These are phyloP conservation scores for Cavia porcellus DNA, from an alignment of 2,113 vertebrate species.

Conservation along the genomic window DNA sequence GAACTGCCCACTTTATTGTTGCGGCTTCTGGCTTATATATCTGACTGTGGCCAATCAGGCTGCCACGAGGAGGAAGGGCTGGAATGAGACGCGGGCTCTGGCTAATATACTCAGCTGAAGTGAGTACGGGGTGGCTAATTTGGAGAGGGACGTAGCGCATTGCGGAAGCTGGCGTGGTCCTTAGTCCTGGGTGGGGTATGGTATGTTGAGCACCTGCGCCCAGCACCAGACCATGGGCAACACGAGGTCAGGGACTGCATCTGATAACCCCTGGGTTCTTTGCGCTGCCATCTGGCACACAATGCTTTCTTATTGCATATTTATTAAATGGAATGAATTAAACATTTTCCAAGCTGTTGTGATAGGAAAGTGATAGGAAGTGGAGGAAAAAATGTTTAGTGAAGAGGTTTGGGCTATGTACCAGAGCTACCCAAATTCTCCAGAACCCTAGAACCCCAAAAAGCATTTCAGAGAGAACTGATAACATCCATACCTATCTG, in stretches of 20 bases:
- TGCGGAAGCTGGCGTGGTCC: too few relatives aligned
- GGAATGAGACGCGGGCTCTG: too few relatives aligned
- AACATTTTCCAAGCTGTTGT: not conserved
- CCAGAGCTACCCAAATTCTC: not conserved
- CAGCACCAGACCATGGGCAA: not conserved
- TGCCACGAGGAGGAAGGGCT: too few relatives aligned
- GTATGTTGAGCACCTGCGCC: too few relatives aligned
- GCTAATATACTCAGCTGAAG: too few relatives aligned
- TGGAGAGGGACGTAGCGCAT: too few relatives aligned
- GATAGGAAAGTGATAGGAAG: not conserved
- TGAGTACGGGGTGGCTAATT: too few relatives aligned
- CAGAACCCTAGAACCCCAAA: not conserved
- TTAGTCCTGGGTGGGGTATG: too few relatives aligned
- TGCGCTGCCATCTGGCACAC: not conserved
- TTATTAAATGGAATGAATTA: slow-evolving; percentile 2
- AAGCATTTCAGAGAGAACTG: not conserved
- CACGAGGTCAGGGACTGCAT: not conserved
- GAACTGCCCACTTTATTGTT: too few relatives aligned
- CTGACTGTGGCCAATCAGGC: too few relatives aligned
- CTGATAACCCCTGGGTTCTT: not conserved
- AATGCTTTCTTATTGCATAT: not conserved
- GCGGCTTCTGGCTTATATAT: too few relatives aligned
- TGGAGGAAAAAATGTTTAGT: not conserved
- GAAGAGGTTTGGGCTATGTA: not conserved
- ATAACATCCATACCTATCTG: not conserved